phyloP scores from a whole-genome alignment of 2,888 invertebrate genomes.

The Reticulitermes lucifugus region DNA sequence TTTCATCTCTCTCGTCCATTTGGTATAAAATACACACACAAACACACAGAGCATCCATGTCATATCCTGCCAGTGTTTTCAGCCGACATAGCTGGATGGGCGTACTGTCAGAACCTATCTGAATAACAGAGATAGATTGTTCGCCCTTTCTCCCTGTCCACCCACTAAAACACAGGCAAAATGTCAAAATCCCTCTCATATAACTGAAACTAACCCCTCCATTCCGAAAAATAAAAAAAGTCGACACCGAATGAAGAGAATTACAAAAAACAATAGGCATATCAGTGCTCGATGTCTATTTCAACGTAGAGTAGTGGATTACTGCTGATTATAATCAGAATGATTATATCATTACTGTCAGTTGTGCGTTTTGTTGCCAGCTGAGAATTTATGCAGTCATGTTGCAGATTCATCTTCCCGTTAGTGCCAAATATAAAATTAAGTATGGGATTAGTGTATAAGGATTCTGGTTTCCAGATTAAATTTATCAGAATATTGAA shows the following conservation, averaged over 20 bases:
- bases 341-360: constrained; percentile 19
- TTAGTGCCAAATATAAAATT: not conserved
- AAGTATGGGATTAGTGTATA: not conserved
- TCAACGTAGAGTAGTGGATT: constrained; percentile 23
- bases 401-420: not conserved
- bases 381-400: not conserved
- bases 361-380: not conserved
- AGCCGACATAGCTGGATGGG: constrained; percentile 16
- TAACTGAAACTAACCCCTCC: constrained; percentile 2
- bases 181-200: constrained; percentile 40
- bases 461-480: not conserved
- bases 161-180: constrained; percentile 31
- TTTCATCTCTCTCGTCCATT: constrained; percentile 21
- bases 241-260: constrained; percentile 31
- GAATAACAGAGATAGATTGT: constrained; percentile 42
- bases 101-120: constrained; percentile 35
- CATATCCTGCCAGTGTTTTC: constrained; percentile 39
- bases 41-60: constrained; percentile 21
- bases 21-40: constrained; percentile 5
- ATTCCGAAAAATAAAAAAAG: not conserved
- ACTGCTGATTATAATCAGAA: constrained; percentile 17
- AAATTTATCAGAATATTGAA: not conserved
- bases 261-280: not conserved
- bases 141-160: constrained; percentile 28
- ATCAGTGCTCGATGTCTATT: constrained; percentile 24